Evolutionary conservation across 2,113 vertebrate genomes (phyloP), one percentile per base, ranked within the genome.

Genomic region (Labeo rohita): DNA sequence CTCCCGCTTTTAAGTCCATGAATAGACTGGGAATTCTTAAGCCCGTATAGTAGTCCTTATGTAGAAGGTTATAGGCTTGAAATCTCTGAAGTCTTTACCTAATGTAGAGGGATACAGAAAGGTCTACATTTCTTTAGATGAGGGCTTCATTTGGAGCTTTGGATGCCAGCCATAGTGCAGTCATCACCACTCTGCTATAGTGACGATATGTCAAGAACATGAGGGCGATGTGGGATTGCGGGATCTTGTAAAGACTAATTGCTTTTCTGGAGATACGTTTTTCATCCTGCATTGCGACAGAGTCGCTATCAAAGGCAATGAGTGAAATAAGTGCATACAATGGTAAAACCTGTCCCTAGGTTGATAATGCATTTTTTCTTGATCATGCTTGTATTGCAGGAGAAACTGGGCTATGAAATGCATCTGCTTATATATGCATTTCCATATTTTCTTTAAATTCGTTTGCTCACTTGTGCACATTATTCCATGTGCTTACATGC

Each of bases 181-280:
- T 94, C 93, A 93, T 89, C 91, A 88, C 90, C 91, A 85, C 89
- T 85, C 87, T 74, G 89, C 90, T 91, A 89, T 87, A 88, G 80
- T 84, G 80, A 82, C 8, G 89, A 92, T 94, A 92, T 87, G 91
- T 91, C 84, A 89, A 86, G 91, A 86, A 83, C 88, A 94, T 92
- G 90, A 90, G 93, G 92, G 93, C 89, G 81, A 91, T 93, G 91
- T 90, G 93, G 90, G 90, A 88, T 86, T 93, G 90, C 89, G 91
- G 88, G 90, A 88, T 87, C 85, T 87, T 88, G 87, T 80, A 78
- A 89, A 92, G 88, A 94, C 81, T 91, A 90, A 92, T 90, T 88
- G 88, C 91, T 85, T 84, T 74, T 87, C 86, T 63, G 18, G 12
- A 66, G 80, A 91, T 89, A 80, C 18, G 80, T 87, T 94, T 28